A percentile compares a stretch with the other conserved stretches of the same genome.
phyloP scores from a whole-genome alignment of 2,888 invertebrate genomes.

The Thumatha senex region DNA sequence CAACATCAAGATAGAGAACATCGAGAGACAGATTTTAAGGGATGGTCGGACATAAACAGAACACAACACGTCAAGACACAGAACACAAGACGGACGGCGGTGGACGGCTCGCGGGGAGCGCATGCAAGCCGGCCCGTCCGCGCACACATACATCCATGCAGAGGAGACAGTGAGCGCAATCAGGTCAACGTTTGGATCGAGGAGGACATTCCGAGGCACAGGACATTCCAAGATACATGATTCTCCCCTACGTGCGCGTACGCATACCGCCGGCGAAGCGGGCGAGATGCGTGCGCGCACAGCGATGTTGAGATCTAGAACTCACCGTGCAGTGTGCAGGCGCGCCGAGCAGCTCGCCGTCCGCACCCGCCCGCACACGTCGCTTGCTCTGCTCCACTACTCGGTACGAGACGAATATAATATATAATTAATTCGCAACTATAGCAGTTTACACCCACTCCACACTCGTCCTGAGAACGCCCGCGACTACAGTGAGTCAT shows the following conservation, averaged over 20 bases:
- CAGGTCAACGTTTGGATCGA: conserved; percentile 75
- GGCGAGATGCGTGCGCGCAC: conserved; percentile 68
- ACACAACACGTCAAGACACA: conserved; percentile 82
- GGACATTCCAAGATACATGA: conserved; percentile 85
- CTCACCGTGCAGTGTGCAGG: conserved; percentile 69
- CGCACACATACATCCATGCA: conserved; percentile 75
- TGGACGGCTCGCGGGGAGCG: conserved; percentile 58
- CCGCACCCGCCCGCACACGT: conserved; percentile 27
- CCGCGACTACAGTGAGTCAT: too few species aligned
- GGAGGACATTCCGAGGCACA: conserved; percentile 85
- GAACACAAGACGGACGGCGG: conserved; percentile 76
- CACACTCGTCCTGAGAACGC: too few species aligned
- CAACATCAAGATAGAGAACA: conserved; percentile 68
- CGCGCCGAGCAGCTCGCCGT: conserved; percentile 42
- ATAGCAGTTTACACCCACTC: conserved; percentile 12
- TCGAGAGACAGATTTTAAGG: conserved; percentile 60
- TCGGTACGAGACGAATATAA: conserved; percentile 54
- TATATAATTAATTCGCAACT: conserved; percentile 43
- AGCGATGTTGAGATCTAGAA: conserved; percentile 84
- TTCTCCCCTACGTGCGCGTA: conserved; percentile 80
- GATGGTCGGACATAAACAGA: conserved; percentile 69
- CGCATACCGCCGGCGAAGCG: conserved; percentile 50
- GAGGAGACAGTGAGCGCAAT: conserved; percentile 72
- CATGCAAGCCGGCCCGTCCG: conserved; percentile 73
- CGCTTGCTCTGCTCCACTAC: conserved; percentile 51